Percentiles rank a stretch among this genome's conserved stretches.
phyloP scores from a whole-genome alignment of 2,888 invertebrate genomes.

The Pegoplata infirma region DNA sequence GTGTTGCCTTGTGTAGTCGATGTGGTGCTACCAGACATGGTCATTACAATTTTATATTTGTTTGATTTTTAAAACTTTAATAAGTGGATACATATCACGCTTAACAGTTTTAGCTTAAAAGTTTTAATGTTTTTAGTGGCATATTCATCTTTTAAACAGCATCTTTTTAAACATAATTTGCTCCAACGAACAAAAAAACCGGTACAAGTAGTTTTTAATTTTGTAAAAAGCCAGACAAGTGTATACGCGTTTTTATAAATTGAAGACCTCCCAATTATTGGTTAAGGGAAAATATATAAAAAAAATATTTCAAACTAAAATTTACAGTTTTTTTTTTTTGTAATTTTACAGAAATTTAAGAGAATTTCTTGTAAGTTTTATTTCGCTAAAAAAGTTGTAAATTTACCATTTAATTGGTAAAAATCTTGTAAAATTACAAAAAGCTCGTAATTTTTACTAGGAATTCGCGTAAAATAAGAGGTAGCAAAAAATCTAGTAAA shows the following conservation, averaged over 20 bases:
- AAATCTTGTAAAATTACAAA: too few species aligned
- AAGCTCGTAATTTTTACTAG: too few species aligned
- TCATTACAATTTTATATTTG: constrained; percentile 13
- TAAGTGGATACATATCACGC: constrained; percentile 27
- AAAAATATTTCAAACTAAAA: too few species aligned
- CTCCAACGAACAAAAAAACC: constrained; percentile 17
- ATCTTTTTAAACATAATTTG: constrained; percentile 27
- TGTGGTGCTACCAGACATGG: not conserved
- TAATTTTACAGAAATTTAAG: too few species aligned
- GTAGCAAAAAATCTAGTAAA: too few species aligned
- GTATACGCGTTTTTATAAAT: not conserved
- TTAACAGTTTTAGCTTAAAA: constrained; percentile 28
- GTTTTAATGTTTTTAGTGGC: not conserved
- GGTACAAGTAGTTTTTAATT: constrained; percentile 9
- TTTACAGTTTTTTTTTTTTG: too few species aligned
- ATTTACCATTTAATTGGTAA: too few species aligned
- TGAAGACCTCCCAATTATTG: not conserved
- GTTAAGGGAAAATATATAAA: not conserved
- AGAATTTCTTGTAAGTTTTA: too few species aligned
- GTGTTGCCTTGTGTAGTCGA: constrained; percentile 40
- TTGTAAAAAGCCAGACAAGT: not conserved
- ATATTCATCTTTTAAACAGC: constrained; percentile 5
- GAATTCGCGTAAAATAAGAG: too few species aligned
- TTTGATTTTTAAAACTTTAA: constrained; percentile 20
- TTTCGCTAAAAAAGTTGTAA: too few species aligned